Percentiles rank a stretch among this genome's conserved stretches.
Evolutionary conservation across 1,140 invertebrate species (phyloP).

Genomic region (Tetragnatha versicolor): DNA sequence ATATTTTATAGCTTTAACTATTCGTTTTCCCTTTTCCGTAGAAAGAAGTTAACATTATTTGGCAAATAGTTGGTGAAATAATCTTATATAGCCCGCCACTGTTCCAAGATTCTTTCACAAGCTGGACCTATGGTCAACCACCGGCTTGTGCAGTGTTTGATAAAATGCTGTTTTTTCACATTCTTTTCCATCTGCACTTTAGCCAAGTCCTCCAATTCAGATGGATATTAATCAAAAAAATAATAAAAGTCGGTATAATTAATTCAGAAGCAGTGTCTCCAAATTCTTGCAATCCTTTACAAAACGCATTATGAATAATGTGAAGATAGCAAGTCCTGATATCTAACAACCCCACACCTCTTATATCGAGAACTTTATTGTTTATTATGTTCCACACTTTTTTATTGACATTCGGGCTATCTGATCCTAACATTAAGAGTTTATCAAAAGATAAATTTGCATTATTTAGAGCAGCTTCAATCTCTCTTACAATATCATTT

Average conservation of each 20-base stretch:
- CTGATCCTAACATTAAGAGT: constrained; percentile 31
- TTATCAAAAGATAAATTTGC: neutral
- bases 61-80: constrained; percentile 56
- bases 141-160: constrained; percentile 57
- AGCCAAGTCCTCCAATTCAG: constrained; percentile 57
- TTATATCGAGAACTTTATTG: neutral
- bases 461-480: neutral
- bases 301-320: constrained; percentile 24
- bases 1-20: neutral
- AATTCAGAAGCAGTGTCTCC: constrained; percentile 50
- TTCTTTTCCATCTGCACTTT: constrained; percentile 49
- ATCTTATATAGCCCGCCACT: constrained; percentile 50
- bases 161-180: constrained; percentile 56
- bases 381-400: constrained; percentile 18
- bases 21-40: neutral
- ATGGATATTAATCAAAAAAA: constrained; percentile 57
- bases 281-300: constrained; percentile 57
- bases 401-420: constrained; percentile 44
- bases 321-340: constrained; percentile 59
- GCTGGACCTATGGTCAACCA: constrained; percentile 58
- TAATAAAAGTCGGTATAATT: neutral
- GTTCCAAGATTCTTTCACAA: constrained; percentile 56
- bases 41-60: neutral
- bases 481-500: neutral
- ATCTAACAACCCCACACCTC: constrained; percentile 12